Evolutionary conservation across 2,888 invertebrate species (phyloP).

Genomic region (Ischnura elegans): DNA sequence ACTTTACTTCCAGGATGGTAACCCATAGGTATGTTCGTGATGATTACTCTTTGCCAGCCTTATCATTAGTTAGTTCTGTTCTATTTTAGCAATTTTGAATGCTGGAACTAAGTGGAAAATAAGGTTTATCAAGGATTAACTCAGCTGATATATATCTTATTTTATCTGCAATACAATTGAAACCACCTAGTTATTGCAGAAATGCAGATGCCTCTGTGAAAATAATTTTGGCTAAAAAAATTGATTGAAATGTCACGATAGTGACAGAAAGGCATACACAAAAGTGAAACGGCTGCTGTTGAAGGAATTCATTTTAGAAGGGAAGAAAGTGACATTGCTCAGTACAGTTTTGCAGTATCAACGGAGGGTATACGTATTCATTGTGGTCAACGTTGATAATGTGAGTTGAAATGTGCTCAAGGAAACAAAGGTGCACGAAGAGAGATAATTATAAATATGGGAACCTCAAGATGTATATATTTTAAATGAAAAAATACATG

Average conservation of each 20-base stretch:
- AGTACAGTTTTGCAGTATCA: background rate
- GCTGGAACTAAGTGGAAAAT: constrained; percentile 49
- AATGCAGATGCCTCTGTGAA: constrained; percentile 44
- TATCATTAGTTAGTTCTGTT: constrained; percentile 46
- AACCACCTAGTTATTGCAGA: constrained; percentile 44
- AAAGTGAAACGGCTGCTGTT: constrained; percentile 32
- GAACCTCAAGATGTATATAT: constrained; percentile 51
- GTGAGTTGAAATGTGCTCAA: constrained; percentile 59
- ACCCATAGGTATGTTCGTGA: constrained; percentile 20
- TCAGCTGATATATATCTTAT: constrained; percentile 32
- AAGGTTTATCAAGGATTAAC: constrained; percentile 2
- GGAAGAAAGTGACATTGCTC: constrained; percentile 49
- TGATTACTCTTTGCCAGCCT: constrained; percentile 33
- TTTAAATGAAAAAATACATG: constrained; percentile 43
- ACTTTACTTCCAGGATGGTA: constrained; percentile 53
- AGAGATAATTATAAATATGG: constrained; percentile 41
- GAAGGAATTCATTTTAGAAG: background rate
- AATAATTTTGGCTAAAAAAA: constrained; percentile 6
- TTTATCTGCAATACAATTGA: constrained; percentile 27
- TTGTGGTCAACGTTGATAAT: constrained; percentile 33
- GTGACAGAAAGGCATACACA: constrained; percentile 15
- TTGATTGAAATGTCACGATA: background rate
- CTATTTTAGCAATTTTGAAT: constrained; percentile 42
- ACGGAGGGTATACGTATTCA: background rate
- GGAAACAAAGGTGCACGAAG: constrained; percentile 45